Conservation (phyloP, 2,888 invertebrate species). For the Tolmerus cingulatus region DNA sequence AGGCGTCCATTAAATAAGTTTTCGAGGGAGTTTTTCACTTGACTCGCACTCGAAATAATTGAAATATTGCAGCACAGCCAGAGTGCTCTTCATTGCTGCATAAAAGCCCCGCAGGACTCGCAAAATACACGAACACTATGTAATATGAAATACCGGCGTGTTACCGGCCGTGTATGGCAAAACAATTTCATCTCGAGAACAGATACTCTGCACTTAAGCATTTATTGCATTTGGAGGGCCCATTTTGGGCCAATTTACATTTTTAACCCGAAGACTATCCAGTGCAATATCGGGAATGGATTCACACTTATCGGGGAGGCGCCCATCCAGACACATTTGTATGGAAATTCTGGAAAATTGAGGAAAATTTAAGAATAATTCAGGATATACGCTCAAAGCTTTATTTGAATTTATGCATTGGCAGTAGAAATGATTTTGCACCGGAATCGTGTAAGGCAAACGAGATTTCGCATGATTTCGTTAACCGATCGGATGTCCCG, state of each 20-base stretch:
- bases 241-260: constrained; percentile 26
- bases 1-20: not conserved
- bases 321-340: constrained; percentile 36
- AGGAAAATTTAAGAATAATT: constrained; percentile 45
- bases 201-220: constrained; percentile 22
- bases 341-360: constrained; percentile 43
- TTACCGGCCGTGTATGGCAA: not conserved
- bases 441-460: constrained; percentile 31
- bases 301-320: constrained; percentile 42
- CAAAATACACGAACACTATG: not conserved
- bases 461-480: constrained; percentile 26
- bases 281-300: constrained; percentile 42
- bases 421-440: constrained; percentile 33
- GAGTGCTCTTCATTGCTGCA: not conserved
- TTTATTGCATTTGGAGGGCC: constrained; percentile 34
- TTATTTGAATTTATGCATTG: constrained; percentile 44
- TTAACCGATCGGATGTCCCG: not conserved
- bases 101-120: not conserved
- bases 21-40: not conserved
- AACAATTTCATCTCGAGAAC: not conserved
- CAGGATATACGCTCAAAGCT: constrained; percentile 25
- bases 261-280: constrained; percentile 29
- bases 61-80: not conserved
- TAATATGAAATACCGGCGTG: not conserved
- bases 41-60: not conserved